These are phyloP conservation scores for Parnassius mnemosyne DNA, from an alignment of 2,888 invertebrate genomes.

Conservation along the genomic window DNA sequence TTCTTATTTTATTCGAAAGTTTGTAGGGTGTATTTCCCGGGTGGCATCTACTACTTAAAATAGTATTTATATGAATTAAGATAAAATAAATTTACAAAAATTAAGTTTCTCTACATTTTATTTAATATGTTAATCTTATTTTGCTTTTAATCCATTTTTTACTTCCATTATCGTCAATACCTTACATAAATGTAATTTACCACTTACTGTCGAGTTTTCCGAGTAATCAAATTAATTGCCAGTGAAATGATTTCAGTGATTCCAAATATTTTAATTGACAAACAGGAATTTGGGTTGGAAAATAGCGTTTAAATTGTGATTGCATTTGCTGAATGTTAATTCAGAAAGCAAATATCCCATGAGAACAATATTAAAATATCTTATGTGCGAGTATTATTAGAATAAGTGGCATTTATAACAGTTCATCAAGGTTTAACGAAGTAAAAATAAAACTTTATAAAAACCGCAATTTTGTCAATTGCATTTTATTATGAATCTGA, in stretches of 20 bases:
- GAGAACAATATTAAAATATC: slow-evolving; percentile 50
- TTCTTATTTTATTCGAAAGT: too few species aligned
- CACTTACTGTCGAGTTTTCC: slow-evolving; percentile 52
- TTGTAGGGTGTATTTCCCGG: too few species aligned
- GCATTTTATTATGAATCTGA: too few species aligned
- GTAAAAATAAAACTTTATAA: too few species aligned
- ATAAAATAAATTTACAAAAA: too few species aligned
- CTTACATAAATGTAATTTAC: slow-evolving; percentile 45
- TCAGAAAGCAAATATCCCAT: slow-evolving; percentile 69
- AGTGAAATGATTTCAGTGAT: slow-evolving; percentile 73
- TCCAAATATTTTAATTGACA: slow-evolving; percentile 79
- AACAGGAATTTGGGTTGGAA: slow-evolving; percentile 70
- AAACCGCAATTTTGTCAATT: too few species aligned
- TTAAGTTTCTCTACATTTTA: too few species aligned
- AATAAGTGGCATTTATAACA: too few species aligned
- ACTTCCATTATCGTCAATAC: slow-evolving; percentile 34
- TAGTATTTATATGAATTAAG: too few species aligned
- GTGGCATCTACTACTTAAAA: too few species aligned
- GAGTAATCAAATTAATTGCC: slow-evolving; percentile 66
- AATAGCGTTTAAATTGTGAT: slow-evolving; percentile 73
- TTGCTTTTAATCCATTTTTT: slow-evolving; percentile 2
- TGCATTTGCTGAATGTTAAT: slow-evolving; percentile 71
- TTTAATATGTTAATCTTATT: neutral
- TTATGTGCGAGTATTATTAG: too few species aligned
- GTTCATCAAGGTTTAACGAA: too few species aligned